These are phyloP conservation scores for Polia nebulosa DNA, from an alignment of 2,888 invertebrate genomes.

Conservation along the genomic window DNA sequence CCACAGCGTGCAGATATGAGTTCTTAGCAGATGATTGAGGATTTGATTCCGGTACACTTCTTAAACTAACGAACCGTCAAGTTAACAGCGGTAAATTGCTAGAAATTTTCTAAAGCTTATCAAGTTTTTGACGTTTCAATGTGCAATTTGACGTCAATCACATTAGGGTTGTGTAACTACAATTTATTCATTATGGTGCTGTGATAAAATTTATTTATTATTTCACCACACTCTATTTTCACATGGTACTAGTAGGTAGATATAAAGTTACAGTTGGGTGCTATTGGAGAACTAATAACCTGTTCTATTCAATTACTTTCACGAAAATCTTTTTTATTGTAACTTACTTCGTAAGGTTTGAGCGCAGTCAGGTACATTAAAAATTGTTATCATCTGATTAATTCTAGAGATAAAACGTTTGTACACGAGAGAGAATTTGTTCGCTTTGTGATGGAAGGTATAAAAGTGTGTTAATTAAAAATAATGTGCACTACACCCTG, in stretches of 20 bases:
- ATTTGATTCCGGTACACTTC: slow-evolving; percentile 89
- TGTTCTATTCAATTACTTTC: neutral
- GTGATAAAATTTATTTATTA: slow-evolving; percentile 2
- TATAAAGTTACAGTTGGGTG: neutral
- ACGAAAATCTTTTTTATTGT: slow-evolving; percentile 28
- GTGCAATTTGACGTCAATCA: slow-evolving; percentile 74
- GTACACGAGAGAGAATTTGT: slow-evolving; percentile 43
- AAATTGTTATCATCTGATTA: slow-evolving; percentile 50
- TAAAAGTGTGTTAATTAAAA: slow-evolving; percentile 81
- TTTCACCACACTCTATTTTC: neutral
- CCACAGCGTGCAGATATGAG: slow-evolving; percentile 59
- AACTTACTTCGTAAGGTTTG: slow-evolving; percentile 17
- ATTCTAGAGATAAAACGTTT: slow-evolving; percentile 53
- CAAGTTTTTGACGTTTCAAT: slow-evolving; percentile 85
- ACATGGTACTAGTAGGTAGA: neutral
- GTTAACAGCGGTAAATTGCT: slow-evolving; percentile 83
- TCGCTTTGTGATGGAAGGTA: slow-evolving; percentile 31
- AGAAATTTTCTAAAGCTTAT: slow-evolving; percentile 82
- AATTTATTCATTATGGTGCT: slow-evolving; percentile 3
- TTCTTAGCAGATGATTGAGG: slow-evolving; percentile 80
- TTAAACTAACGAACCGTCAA: slow-evolving; percentile 85
- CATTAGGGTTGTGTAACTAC: slow-evolving; percentile 75
- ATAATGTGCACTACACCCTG: slow-evolving; percentile 80
- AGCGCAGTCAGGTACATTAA: slow-evolving; percentile 10
- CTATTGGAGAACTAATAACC: neutral